Conservation (phyloP, 2,797 vertebrate genomes). For the Liasis olivaceus region DNA sequence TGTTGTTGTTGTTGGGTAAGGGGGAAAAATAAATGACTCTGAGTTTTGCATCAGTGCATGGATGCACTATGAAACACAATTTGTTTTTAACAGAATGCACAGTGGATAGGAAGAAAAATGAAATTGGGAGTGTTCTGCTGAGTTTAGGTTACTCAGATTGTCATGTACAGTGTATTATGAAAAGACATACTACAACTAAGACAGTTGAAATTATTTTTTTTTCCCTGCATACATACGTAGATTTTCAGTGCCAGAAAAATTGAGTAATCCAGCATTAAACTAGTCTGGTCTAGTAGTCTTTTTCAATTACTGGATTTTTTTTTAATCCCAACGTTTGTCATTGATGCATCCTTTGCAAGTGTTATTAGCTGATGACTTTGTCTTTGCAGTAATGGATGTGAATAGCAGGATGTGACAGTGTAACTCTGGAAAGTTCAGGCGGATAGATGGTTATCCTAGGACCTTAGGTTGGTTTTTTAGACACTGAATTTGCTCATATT, state of each 20-base stretch:
- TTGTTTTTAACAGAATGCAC: background rate
- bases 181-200: background rate
- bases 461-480: background rate
- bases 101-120: background rate
- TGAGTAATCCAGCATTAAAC: background rate
- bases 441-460: background rate
- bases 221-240: background rate
- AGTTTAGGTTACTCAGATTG: background rate
- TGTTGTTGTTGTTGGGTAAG: background rate
- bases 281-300: background rate
- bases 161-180: background rate
- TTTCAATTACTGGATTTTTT: background rate
- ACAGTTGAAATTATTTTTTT: background rate
- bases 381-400: constrained; percentile 35
- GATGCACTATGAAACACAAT: constrained; percentile 15
- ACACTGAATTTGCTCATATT: background rate
- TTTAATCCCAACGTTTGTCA: background rate
- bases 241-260: background rate
- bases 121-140: background rate
- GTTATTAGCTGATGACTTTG: constrained; percentile 45
- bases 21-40: background rate
- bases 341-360: constrained; percentile 18
- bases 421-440: background rate
- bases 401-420: background rate
- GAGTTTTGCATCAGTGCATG: constrained; percentile 11